phyloP scores from a whole-genome alignment of 1,140 invertebrate genomes.

The Hycleus phaleratus region DNA sequence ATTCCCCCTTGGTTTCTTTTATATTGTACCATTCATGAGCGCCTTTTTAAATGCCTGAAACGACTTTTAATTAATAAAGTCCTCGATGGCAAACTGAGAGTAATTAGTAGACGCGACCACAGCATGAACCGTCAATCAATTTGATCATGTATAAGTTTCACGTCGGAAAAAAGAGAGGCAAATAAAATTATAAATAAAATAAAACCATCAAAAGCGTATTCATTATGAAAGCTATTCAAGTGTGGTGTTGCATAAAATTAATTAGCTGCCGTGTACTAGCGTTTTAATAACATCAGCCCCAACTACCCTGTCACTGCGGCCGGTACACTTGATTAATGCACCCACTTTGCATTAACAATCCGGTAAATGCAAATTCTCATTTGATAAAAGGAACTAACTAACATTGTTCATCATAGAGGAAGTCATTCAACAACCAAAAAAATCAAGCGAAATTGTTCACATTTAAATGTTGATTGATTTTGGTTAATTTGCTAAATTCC shows the following conservation, averaged over 20 bases:
- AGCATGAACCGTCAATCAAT: slow-evolving; percentile 28
- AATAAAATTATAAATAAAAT: slow-evolving; percentile 10
- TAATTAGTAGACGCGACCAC: slow-evolving; percentile 24
- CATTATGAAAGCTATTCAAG: slow-evolving; percentile 36
- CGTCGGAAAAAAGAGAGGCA: neutral
- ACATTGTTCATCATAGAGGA: no score
- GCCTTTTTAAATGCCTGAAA: neutral
- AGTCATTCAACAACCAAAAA: no score
- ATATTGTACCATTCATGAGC: no score
- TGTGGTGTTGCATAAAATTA: slow-evolving; percentile 39
- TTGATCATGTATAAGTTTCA: slow-evolving; percentile 27
- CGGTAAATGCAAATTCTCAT: slow-evolving; percentile 34
- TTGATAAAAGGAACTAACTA: slow-evolving; percentile 20
- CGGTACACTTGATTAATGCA: slow-evolving; percentile 39
- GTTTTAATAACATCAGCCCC: slow-evolving; percentile 38
- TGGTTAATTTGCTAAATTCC: no score
- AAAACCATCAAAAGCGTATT: slow-evolving; percentile 29
- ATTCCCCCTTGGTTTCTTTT: no score
- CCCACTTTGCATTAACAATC: slow-evolving; percentile 40
- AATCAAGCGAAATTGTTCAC: no score
- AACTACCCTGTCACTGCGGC: slow-evolving; percentile 36
- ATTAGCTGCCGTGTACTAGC: slow-evolving; percentile 37
- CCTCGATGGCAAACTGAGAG: slow-evolving; percentile 13
- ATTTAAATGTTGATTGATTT: no score
- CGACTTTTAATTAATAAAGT: slow-evolving; percentile 22